phyloP scores from a whole-genome alignment of 1,140 invertebrate species.

The Neodiprion virginianus region DNA sequence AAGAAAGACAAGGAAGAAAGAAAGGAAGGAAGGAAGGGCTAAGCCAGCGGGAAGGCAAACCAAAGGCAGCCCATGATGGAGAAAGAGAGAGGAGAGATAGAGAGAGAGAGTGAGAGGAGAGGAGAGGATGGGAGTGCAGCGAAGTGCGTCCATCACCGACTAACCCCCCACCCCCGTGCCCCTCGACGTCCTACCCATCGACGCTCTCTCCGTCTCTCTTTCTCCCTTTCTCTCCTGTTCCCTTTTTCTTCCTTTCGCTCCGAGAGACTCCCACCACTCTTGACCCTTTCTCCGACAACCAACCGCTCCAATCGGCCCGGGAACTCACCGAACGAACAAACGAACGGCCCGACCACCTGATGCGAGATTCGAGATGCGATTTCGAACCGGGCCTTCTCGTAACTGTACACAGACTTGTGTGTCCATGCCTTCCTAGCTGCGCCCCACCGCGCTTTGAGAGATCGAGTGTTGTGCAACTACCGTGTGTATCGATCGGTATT shows the following conservation, averaged over 20 bases:
- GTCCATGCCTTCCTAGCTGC: too few species aligned
- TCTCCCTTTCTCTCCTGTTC: slow-evolving; percentile 11
- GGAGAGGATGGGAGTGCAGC: slow-evolving; percentile 27
- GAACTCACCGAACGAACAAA: neutral
- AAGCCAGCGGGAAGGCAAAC: neutral
- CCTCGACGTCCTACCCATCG: slow-evolving; percentile 23
- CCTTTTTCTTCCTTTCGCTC: neutral
- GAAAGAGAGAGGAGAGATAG: neutral
- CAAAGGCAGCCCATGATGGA: too few species aligned
- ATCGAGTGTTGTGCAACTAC: neutral
- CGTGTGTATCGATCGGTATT: neutral
- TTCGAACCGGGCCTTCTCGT: slow-evolving; percentile 1
- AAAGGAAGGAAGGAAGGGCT: neutral
- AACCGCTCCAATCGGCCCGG: slow-evolving; percentile 3
- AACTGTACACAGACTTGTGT: neutral
- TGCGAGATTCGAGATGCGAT: slow-evolving; percentile 5
- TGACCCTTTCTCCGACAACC: slow-evolving; percentile 3
- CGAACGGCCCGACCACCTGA: neutral
- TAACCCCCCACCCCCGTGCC: slow-evolving; percentile 30
- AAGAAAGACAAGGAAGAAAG: neutral
- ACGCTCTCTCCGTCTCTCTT: slow-evolving; percentile 34
- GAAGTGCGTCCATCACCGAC: slow-evolving; percentile 53
- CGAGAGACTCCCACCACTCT: neutral
- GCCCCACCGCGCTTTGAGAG: neutral
- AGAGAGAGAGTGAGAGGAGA: neutral